Conservation (phyloP, 2,888 invertebrate species). For the Calliopum simillimum region DNA sequence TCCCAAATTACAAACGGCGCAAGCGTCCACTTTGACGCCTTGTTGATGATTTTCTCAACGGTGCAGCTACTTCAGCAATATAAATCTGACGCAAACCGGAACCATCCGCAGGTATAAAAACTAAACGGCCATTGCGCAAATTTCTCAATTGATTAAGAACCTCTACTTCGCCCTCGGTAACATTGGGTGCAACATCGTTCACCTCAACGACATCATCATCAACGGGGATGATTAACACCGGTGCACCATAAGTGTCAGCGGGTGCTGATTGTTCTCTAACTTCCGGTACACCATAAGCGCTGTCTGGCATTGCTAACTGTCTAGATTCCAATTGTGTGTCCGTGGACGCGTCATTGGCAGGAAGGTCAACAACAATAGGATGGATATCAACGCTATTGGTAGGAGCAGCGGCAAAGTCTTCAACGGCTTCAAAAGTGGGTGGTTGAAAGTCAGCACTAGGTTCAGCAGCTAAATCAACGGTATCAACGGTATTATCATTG, state of each 20-base stretch:
- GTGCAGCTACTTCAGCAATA: conserved; percentile 42
- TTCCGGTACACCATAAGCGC: conserved; percentile 54
- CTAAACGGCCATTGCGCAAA: conserved; percentile 54
- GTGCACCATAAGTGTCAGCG: conserved; percentile 55
- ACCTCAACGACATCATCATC: conserved; percentile 30
- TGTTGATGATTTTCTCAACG: conserved; percentile 35
- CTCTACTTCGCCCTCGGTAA: conserved; percentile 51
- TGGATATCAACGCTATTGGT: conserved; percentile 45
- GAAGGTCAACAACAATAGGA: conserved; percentile 58
- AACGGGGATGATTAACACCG: conserved; percentile 35
- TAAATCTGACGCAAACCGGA: conserved; percentile 48
- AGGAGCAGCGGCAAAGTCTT: conserved; percentile 50
- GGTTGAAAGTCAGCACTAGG: conserved; percentile 61
- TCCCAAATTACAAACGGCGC: not conserved
- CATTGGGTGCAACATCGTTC: conserved; percentile 26
- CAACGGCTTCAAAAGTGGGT: conserved; percentile 54
- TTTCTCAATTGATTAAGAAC: conserved; percentile 50
- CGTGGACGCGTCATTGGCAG: conserved; percentile 52
- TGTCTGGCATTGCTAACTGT: conserved; percentile 44
- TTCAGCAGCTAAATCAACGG: conserved; percentile 45
- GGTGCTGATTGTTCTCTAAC: conserved; percentile 40
- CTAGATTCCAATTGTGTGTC: conserved; percentile 33
- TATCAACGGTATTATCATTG: conserved; percentile 29
- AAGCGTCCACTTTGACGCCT: conserved; percentile 52
- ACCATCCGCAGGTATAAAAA: conserved; percentile 56